Evolutionary conservation across 2,797 vertebrate species (phyloP), one percentile per base, ranked within the genome.

Genomic region (Phoebastria nigripes): DNA sequence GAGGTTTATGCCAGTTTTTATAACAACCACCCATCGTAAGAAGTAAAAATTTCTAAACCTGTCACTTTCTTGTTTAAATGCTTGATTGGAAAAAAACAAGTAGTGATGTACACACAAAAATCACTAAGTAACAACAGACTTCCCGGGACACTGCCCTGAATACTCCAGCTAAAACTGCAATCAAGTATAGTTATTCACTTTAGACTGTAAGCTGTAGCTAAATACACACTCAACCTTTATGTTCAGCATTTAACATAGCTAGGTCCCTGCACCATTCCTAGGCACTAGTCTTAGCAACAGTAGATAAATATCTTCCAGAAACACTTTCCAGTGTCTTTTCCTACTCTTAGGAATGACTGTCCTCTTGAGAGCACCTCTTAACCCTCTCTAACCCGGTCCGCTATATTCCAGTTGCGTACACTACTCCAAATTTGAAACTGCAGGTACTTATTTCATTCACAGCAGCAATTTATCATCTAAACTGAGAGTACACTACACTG

Each of bases 11-110:
- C 4, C 69, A 47, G 63, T 33, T 91, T 66, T 83, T 59, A 31
- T 7, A 37, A 61, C 26, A 82, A 65, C 8, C 11, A 54, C 15
- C 4, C 22, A 39, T 12, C 3, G 0, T 8, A 80, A n/a, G 18
- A 35, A 39, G 21, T 5, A 66, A 13, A 46, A 66, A 24, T 51
- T 56, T 55, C 44, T 73, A 85, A 84, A 70, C 15, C 8, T 85
- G 33, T 44, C 2, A 1, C 67, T 54, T 71, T 15, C 14, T 74
- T 54, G 15, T 39, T 89, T 47, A 73, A 90, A 56, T 28, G 22
- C 11, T 56, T 0, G 0, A 35, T 29, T 63, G 8, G 29, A 22
- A 46, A 77, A 54, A 26, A 54, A 55, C 4, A 59, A 62, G 26
- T 26, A 49, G 28, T 25, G 7, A 56, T 8, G 11, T 21, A n/a